These are phyloP conservation scores for Omphaloscelis lunosa DNA, from an alignment of 2,888 invertebrate genomes.

Conservation along the genomic window DNA sequence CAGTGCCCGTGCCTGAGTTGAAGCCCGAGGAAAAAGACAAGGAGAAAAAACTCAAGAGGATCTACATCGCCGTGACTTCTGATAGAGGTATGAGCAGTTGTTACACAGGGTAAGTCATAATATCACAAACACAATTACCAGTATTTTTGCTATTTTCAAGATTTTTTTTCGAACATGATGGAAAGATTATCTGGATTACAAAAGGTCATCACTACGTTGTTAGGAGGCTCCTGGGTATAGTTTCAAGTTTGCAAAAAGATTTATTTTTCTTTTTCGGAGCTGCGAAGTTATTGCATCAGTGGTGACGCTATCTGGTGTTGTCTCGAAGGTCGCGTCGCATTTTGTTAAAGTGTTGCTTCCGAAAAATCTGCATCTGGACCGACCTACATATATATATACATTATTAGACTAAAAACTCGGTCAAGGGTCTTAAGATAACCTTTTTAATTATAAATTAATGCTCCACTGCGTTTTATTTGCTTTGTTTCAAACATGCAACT, in stretches of 20 bases:
- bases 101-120: slow-evolving; percentile 50
- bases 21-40: slow-evolving; percentile 72
- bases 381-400: slow-evolving; percentile 3
- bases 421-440: slow-evolving; percentile 40
- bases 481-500: neutral
- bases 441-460: slow-evolving; percentile 11
- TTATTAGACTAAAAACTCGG: slow-evolving; percentile 31
- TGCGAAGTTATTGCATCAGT: slow-evolving; percentile 9
- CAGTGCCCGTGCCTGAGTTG: slow-evolving; percentile 86
- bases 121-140: neutral
- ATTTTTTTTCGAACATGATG: neutral
- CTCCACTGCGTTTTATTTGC: neutral
- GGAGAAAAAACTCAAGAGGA: slow-evolving; percentile 74
- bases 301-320: neutral
- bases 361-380: slow-evolving; percentile 2
- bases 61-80: slow-evolving; percentile 93
- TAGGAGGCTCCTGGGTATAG: neutral
- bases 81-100: slow-evolving; percentile 89
- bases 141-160: neutral
- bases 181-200: slow-evolving; percentile 14
- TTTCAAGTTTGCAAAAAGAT: neutral
- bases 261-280: neutral
- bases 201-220: neutral
- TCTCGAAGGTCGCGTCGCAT: slow-evolving; percentile 11
- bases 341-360: neutral